Evolutionary conservation across 2,797 vertebrate genomes (phyloP).

Genomic region (Chromobotia macracanthus): DNA sequence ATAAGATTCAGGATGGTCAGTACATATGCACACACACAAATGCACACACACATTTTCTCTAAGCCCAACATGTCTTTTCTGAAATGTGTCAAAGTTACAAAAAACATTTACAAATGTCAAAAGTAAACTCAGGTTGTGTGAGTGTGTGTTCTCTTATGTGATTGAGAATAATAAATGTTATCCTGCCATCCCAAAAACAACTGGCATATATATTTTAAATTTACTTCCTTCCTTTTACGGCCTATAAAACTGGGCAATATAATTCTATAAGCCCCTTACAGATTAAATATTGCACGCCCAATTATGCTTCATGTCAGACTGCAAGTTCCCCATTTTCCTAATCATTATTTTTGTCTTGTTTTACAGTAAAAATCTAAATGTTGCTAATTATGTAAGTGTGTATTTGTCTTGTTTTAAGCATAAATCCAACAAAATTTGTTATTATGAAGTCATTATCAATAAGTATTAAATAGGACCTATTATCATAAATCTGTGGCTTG

Average conservation of each 20-base stretch:
- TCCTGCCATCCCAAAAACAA: slow-evolving; percentile 11
- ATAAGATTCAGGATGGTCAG: slow-evolving; percentile 35
- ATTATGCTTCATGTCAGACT: background rate
- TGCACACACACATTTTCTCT: slow-evolving; percentile 16
- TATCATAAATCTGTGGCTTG: background rate
- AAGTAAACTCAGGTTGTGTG: slow-evolving; percentile 22
- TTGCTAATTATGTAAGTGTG: background rate
- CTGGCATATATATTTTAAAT: slow-evolving; percentile 4
- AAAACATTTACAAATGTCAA: slow-evolving; percentile 51
- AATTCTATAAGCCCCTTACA: background rate
- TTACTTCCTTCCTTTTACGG: background rate
- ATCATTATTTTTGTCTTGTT: background rate
- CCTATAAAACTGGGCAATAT: background rate
- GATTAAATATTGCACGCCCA: background rate
- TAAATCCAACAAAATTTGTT: background rate
- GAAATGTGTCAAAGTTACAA: slow-evolving; percentile 48
- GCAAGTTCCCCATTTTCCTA: background rate
- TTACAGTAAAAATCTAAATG: background rate
- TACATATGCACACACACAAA: slow-evolving; percentile 8
- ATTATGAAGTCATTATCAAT: too few relatives aligned
- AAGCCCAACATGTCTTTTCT: slow-evolving; percentile 40
- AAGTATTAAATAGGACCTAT: background rate
- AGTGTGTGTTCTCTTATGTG: slow-evolving; percentile 16
- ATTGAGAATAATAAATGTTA: slow-evolving; percentile 33
- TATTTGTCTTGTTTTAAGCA: background rate